A percentile compares a stretch with the other conserved stretches of the same genome.
These are phyloP conservation scores for Neuroterus valhalla DNA, from an alignment of 1,140 invertebrate species.

Conservation along the genomic window DNA sequence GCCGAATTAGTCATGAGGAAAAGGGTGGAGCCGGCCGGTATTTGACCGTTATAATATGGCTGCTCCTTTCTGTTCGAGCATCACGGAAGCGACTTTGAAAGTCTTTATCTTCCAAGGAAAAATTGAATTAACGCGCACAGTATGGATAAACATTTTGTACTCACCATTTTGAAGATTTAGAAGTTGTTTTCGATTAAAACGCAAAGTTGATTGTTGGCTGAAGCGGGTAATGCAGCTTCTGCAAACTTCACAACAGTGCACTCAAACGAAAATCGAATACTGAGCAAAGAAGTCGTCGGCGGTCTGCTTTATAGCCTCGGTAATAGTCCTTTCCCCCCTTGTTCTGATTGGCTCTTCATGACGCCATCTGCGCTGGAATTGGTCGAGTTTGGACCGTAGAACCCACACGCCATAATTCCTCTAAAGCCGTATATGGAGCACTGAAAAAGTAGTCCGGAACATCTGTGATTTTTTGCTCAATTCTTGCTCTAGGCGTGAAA, in stretches of 20 bases:
- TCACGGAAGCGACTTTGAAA: not conserved
- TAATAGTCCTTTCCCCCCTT: not conserved
- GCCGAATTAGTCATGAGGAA: conserved; percentile 9
- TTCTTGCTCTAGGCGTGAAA: not conserved
- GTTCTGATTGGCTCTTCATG: conserved; percentile 4
- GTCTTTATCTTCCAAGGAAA: not conserved
- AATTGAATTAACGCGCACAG: not conserved
- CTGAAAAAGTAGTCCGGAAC: not conserved
- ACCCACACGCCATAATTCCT: not conserved
- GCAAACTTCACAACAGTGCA: conserved; percentile 31
- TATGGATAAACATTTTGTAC: not conserved
- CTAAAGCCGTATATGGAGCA: not conserved
- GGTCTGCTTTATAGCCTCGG: not conserved
- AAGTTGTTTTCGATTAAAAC: conserved; percentile 29
- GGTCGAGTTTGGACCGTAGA: not conserved
- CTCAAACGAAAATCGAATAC: conserved; percentile 1
- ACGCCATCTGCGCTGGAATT: not conserved
- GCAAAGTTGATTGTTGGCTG: conserved; percentile 34
- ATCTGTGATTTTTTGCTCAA: not conserved
- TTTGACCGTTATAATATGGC: conserved; percentile 35
- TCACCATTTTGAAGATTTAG: conserved; percentile 40
- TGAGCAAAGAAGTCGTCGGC: not conserved
- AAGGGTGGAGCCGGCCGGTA: conserved; percentile 39
- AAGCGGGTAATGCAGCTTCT: conserved; percentile 42
- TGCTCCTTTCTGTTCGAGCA: no score